Evolutionary conservation across 2,888 invertebrate genomes (phyloP), one percentile per base, ranked within the genome.

Genomic region (Parnassius smintheus): DNA sequence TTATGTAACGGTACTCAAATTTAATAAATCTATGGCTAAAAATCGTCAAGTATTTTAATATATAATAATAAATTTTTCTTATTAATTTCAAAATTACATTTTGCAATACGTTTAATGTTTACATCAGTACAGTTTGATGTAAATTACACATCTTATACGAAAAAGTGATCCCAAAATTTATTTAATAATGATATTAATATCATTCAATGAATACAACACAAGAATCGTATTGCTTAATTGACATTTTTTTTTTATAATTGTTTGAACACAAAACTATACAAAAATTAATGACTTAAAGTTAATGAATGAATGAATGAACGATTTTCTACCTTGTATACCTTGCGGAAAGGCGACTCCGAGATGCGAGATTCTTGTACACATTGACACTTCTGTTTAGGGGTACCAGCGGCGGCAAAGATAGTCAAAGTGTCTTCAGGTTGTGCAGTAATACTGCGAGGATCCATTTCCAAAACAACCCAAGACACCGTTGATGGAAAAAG

Each of bases 391-490:
- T 82, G 83, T 49, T 78, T 81, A 0, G 90, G 89, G 0, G 80
- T 79, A 2, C 90, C 90, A 7, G 86, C 88, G 42, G 83, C 84
- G 1, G 88, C 89, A 73, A 83, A 92, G 9, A 97, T 90, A 58
- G 96, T 95, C 9, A 97, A 84, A 13, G 96, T 95, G 88, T 99
- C 99, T 87, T 99, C 99, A 0, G 96, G 95, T 86, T 98, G 99
- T 1, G 96, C 96, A 0, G 98, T 98, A 59, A 97, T 95, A 83
- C 98, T 98, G 66, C 96, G 95, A 0, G 96, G 94, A 80, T 98
- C 98, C 88, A 99, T 98, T 88, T 99, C 98, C 7, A 99, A 88
- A 12, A 96, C 96, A 78, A 99, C 93, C 97, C 98, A 98, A 69
- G 96, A 96, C 0, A 99, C 97, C 69, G 93, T 93, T 2, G 95